Base-by-base conservation (phyloP, 2,888 invertebrate genomes). In the Hermaeophaga mercurialis region DNA sequence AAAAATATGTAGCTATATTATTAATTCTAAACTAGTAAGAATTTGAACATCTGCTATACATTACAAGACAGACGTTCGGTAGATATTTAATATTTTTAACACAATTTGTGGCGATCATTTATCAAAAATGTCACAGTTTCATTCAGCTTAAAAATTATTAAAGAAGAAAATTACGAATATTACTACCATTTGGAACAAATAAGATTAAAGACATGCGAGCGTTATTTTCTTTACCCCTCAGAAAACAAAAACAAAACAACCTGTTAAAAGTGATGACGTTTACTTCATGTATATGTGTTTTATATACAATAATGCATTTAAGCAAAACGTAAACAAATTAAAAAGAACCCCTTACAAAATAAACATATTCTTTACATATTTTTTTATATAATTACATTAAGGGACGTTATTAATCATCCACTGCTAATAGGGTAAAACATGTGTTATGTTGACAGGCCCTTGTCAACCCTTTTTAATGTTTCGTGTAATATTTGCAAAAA, bases 31-130 rank as follows among this genome's bases (percentile, higher is more conserved):
- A 26, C 5, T 26, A 9, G 26, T 26, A 26, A 22, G 7, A 7
- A 8, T 19, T 14, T 9, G 19, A 46, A 46, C 46, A 46, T 46
- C 34, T 46, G 46, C 33, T 46, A 34, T 34, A 46, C 22, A 46
- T 46, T 46, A 46, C 19, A 46, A 34, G 15, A n/a, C n/a, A 14
- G 26, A 26, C 8, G 26, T 4, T 26, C 2, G 26, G 9, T n/a
- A n/a, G n/a, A n/a, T n/a, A n/a, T n/a, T n/a, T n/a, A 3, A 22
- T 22, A 22, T 22, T 6, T 52, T 54, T 28, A 7, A 41, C 36
- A 54, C 47, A 59, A 54, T 54, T 41, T 44, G 52, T 60, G 56
- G 54, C 56, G 52, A 59, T 55, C 17, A 45, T 45, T 45, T 31
- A 28, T 45, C 12, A 15, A 31, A 31, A 33, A 15, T 17, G 17